Percentiles rank a stretch among this genome's conserved stretches.
These are phyloP conservation scores for Hystrix cristata DNA, from an alignment of 2,113 vertebrate genomes.

Conservation along the genomic window DNA sequence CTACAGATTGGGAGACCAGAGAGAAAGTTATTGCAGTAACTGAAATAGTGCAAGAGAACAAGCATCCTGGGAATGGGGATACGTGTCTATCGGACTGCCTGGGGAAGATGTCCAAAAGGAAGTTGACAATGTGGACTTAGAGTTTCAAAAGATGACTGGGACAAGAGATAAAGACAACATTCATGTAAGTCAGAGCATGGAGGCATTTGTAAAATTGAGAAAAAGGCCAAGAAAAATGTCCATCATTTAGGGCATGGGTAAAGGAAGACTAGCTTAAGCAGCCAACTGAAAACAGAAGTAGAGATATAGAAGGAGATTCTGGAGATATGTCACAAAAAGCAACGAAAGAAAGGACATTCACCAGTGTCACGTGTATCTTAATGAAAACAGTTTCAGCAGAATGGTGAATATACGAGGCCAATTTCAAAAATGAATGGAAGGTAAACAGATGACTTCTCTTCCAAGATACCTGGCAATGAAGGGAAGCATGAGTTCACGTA, in stretches of 20 bases:
- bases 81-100: background rate
- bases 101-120: conserved; percentile 9
- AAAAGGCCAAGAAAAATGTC: conserved; percentile 19
- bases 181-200: background rate
- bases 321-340: background rate
- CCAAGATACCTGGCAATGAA: conserved; percentile 56
- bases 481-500: background rate
- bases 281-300: conserved; percentile 42
- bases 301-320: conserved; percentile 21
- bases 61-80: background rate
- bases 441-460: conserved; percentile 5
- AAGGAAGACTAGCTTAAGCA: background rate
- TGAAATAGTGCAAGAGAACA: conserved; percentile 14
- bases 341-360: background rate
- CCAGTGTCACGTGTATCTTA: background rate
- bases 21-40: conserved; percentile 21
- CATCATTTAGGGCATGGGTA: background rate
- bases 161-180: conserved; percentile 34
- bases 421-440: conserved; percentile 47
- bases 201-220: conserved; percentile 32
- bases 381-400: conserved; percentile 26
- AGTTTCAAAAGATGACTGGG: background rate
- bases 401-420: background rate
- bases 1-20: background rate
- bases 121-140: background rate